These are phyloP conservation scores for Bellardia bayeri DNA, from an alignment of 2,888 invertebrate genomes.

Conservation along the genomic window DNA sequence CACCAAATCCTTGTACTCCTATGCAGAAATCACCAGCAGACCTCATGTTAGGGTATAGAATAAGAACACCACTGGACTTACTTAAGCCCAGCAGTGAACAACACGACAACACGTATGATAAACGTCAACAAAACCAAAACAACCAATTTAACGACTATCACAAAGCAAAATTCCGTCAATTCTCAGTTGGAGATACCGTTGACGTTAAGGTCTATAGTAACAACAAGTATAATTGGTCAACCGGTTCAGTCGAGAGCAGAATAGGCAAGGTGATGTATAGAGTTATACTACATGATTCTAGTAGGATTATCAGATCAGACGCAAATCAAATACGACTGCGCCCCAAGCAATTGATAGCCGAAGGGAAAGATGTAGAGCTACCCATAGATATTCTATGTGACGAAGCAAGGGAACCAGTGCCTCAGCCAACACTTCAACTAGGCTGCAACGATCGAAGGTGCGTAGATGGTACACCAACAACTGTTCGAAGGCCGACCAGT, in stretches of 20 bases:
- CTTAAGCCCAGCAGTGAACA: neutral
- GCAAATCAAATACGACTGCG: conserved; percentile 7
- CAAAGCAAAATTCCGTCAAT: neutral
- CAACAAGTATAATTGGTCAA: too few relatives aligned
- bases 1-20: neutral
- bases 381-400: neutral
- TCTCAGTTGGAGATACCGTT: neutral
- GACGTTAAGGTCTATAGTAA: neutral
- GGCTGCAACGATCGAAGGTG: neutral
- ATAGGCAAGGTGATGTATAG: too few relatives aligned
- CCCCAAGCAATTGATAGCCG: neutral
- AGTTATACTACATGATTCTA: too few relatives aligned
- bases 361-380: neutral
- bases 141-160: neutral
- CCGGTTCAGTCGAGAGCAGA: too few relatives aligned
- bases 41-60: neutral
- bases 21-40: neutral
- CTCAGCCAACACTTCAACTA: neutral
- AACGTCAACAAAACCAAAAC: neutral
- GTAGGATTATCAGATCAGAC: neutral
- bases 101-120: neutral
- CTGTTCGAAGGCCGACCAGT: neutral
- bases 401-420: neutral
- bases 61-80: neutral
- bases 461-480: neutral